These are phyloP conservation scores for Thymallus thymallus DNA, from an alignment of 2,113 vertebrate species.

Conservation along the genomic window DNA sequence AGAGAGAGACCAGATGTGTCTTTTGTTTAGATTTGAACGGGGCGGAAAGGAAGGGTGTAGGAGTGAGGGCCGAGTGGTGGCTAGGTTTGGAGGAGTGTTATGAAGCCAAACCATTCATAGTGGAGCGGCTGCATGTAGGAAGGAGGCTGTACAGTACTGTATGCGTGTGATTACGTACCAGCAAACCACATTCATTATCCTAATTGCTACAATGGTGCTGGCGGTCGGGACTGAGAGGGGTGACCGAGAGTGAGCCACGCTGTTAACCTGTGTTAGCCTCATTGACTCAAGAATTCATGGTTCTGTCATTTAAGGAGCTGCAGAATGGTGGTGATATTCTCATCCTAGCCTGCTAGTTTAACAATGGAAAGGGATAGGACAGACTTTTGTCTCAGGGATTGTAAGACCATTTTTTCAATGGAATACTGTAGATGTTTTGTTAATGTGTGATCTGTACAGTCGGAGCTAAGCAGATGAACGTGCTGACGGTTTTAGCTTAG, in stretches of 20 bases:
- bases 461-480: slow-evolving; percentile 54
- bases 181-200: slow-evolving; percentile 74
- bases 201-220: slow-evolving; percentile 72
- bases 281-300: slow-evolving; percentile 70
- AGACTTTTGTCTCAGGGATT: no score
- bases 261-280: slow-evolving; percentile 71
- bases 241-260: slow-evolving; percentile 48
- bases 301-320: slow-evolving; percentile 54
- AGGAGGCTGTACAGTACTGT: slow-evolving; percentile 51
- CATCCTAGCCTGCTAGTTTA: no score
- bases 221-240: slow-evolving; percentile 58
- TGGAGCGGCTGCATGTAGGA: slow-evolving; percentile 45
- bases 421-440: slow-evolving; percentile 50
- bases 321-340: no score
- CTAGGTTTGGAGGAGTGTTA: slow-evolving; percentile 45
- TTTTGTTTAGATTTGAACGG: slow-evolving; percentile 80
- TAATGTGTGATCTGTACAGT: slow-evolving; percentile 36
- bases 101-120: slow-evolving; percentile 74
- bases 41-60: slow-evolving; percentile 75
- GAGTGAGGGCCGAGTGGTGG: slow-evolving; percentile 63
- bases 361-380: no score
- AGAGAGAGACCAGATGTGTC: slow-evolving; percentile 81
- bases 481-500: slow-evolving; percentile 47
- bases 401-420: no score
- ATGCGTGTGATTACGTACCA: slow-evolving; percentile 67